Conservation (phyloP, 2,797 vertebrate genomes). For the Sebastes trivittatus region DNA sequence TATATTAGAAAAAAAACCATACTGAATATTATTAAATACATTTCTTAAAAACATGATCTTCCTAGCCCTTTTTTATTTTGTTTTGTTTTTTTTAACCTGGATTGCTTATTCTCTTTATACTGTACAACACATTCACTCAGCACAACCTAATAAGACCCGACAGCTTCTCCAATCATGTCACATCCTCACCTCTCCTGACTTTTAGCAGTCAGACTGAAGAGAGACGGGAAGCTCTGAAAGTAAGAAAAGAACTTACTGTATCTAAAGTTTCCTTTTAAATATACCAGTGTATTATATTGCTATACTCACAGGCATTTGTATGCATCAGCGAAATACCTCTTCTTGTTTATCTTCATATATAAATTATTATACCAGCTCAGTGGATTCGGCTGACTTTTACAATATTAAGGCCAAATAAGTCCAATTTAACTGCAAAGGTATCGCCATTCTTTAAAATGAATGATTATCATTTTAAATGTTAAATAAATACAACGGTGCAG, state of each 20-base stretch:
- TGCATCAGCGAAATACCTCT: neutral
- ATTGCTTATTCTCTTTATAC: neutral
- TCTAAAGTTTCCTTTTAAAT: neutral
- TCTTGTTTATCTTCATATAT: neutral
- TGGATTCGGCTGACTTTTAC: neutral
- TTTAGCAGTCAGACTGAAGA: neutral
- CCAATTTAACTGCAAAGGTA: neutral
- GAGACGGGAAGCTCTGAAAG: neutral
- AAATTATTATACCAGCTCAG: neutral
- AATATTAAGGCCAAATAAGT: neutral
- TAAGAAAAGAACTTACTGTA: neutral
- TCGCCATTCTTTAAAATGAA: neutral
- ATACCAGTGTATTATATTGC: neutral
- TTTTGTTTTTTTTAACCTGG: neutral
- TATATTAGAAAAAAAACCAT: neutral
- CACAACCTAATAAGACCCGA: neutral
- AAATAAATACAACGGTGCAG: neutral
- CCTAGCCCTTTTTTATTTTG: neutral
- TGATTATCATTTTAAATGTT: neutral
- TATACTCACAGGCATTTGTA: neutral
- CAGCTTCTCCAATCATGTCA: neutral
- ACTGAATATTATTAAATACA: neutral
- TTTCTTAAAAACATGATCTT: neutral
- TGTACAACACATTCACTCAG: neutral
- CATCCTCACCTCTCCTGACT: conserved; percentile 7